Conservation (phyloP, 1,140 invertebrate genomes). For the Carcinoscorpius rotundicauda region DNA sequence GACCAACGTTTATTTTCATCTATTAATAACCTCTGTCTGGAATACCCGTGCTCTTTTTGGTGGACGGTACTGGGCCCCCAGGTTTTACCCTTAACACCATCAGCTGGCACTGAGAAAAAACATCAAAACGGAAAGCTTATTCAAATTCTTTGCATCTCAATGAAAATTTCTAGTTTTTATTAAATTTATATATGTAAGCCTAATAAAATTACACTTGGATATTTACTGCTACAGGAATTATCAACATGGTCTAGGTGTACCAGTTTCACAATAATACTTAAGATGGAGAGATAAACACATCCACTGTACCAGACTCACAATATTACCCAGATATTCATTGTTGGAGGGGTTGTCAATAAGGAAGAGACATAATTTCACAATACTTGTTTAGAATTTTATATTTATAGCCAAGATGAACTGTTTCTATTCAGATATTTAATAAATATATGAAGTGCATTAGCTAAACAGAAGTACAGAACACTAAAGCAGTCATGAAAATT, state of each 20-base stretch:
- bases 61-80: slow-evolving; percentile 22
- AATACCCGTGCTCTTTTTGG: slow-evolving; percentile 41
- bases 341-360: no score
- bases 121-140: background rate
- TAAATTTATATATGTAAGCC: background rate
- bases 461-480: background rate
- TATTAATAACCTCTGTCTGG: slow-evolving; percentile 25
- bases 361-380: no score
- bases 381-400: no score
- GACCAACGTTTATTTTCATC: slow-evolving; percentile 36
- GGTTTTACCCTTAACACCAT: slow-evolving; percentile 70
- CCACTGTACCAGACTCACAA: no score
- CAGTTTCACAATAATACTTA: background rate
- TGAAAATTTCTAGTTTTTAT: background rate
- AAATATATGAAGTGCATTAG: background rate
- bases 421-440: no score
- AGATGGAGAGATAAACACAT: background rate
- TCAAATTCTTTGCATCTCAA: no score
- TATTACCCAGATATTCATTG: no score
- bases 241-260: background rate
- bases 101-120: slow-evolving; percentile 57
- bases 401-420: no score
- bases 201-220: background rate
- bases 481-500: background rate
- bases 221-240: background rate